These are phyloP conservation scores for Caenorhabditis sp. DNA, from an alignment of 2,888 invertebrate species.

Conservation along the genomic window DNA sequence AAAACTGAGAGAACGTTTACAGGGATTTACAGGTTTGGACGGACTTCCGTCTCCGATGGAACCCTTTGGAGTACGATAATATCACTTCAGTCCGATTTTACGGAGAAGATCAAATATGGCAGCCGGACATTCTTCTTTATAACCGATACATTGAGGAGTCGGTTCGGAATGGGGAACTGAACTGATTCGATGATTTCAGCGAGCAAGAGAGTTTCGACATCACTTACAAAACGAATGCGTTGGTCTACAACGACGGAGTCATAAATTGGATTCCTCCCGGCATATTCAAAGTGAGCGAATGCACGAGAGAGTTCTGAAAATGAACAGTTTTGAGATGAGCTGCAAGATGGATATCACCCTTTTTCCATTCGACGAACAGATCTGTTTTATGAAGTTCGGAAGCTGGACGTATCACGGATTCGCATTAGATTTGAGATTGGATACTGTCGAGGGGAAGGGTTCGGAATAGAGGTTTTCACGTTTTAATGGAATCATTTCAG, in stretches of 20 bases:
- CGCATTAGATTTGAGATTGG: conserved; percentile 86
- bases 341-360: conserved; percentile 71
- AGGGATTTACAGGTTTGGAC: conserved; percentile 60
- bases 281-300: conserved; percentile 59
- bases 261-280: conserved; percentile 75
- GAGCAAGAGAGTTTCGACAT: conserved; percentile 73
- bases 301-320: neutral
- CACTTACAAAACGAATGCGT: conserved; percentile 68
- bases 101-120: conserved; percentile 69
- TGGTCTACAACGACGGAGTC: conserved; percentile 69
- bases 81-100: conserved; percentile 68
- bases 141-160: conserved; percentile 67
- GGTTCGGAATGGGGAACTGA: neutral
- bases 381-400: conserved; percentile 85
- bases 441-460: conserved; percentile 43
- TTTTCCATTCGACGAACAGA: conserved; percentile 72
- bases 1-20: neutral
- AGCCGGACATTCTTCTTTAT: conserved; percentile 73
- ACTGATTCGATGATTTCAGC: conserved; percentile 50
- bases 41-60: conserved; percentile 71
- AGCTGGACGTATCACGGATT: conserved; percentile 97
- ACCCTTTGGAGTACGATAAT: conserved; percentile 67
- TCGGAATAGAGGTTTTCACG: neutral
- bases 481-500: conserved; percentile 18
- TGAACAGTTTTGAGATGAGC: conserved; percentile 36